Evolutionary conservation across 2,113 vertebrate genomes (phyloP).

Genomic region (Leptodactylus fuscus): DNA sequence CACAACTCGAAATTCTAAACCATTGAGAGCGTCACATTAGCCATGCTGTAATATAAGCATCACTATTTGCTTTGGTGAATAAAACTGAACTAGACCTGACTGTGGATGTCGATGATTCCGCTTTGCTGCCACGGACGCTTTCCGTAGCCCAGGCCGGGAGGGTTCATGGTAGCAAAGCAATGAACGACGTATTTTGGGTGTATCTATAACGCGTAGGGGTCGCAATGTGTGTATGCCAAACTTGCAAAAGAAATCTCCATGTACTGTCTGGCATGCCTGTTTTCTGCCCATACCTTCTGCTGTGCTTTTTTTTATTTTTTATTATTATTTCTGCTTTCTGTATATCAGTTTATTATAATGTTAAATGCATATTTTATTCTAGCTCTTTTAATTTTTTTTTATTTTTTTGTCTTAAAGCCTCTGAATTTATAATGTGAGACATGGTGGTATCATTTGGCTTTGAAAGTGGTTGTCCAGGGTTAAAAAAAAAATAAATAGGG

Average conservation of each 20-base stretch:
- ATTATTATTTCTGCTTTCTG: slow-evolving; percentile 5
- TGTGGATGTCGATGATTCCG: background rate
- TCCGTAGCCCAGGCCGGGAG: too few relatives aligned
- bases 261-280: slow-evolving; percentile 48
- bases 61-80: background rate
- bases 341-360: slow-evolving; percentile 44
- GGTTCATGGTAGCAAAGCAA: background rate
- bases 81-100: background rate
- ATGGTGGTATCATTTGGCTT: slow-evolving; percentile 3
- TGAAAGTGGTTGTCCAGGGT: background rate
- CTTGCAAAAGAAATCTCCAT: slow-evolving; percentile 6
- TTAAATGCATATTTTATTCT: slow-evolving; percentile 47
- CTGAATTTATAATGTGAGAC: slow-evolving; percentile 36
- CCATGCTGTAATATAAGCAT: slow-evolving; percentile 41
- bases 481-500: too few relatives aligned
- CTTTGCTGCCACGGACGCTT: slow-evolving; percentile 29
- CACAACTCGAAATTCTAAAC: background rate
- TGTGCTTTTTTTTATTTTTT: slow-evolving; percentile 43
- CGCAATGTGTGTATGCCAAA: slow-evolving; percentile 49
- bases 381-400: slow-evolving; percentile 5
- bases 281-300: slow-evolving; percentile 34
- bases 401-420: slow-evolving; percentile 45
- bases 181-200: background rate
- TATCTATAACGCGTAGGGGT: background rate
- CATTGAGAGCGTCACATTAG: slow-evolving; percentile 6